Conservation (phyloP, 2,113 vertebrate genomes). For the Hypocryptadius cinnamomeus region DNA sequence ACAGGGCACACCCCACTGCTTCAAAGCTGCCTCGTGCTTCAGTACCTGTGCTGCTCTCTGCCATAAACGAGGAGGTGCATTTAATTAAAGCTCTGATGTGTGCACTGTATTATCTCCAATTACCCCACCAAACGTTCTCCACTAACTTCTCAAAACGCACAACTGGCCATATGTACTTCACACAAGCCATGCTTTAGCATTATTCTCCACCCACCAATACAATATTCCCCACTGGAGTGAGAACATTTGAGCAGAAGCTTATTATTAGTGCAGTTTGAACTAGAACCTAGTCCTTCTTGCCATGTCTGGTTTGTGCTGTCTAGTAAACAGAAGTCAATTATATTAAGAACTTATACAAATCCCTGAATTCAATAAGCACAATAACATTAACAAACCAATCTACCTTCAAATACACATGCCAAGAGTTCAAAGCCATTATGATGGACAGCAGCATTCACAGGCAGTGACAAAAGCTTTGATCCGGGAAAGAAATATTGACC, state of each 20-base stretch:
- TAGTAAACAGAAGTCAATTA: conserved; percentile 12
- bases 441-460: not conserved
- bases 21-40: not conserved
- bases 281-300: not conserved
- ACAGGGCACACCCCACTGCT: not conserved
- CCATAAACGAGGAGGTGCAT: not conserved
- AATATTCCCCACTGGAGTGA: not conserved
- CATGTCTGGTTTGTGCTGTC: not conserved
- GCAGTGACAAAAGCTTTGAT: conserved; percentile 30
- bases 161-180: not conserved
- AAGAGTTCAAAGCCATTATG: conserved; percentile 47
- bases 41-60: not conserved
- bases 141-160: not conserved
- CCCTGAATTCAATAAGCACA: conserved; percentile 5
- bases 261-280: not conserved
- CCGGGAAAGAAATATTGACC: conserved; percentile 10
- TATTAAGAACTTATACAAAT: conserved; percentile 9
- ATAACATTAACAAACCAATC: conserved; percentile 27
- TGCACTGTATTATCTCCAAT: not conserved
- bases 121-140: not conserved
- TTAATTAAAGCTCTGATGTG: not conserved
- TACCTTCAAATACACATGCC: not conserved
- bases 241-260: not conserved
- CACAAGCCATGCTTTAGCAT: not conserved
- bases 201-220: not conserved